Evolutionary conservation across 2,888 invertebrate genomes (phyloP), one percentile per base, ranked within the genome.

Genomic region (Cerceris ruficornis): DNA sequence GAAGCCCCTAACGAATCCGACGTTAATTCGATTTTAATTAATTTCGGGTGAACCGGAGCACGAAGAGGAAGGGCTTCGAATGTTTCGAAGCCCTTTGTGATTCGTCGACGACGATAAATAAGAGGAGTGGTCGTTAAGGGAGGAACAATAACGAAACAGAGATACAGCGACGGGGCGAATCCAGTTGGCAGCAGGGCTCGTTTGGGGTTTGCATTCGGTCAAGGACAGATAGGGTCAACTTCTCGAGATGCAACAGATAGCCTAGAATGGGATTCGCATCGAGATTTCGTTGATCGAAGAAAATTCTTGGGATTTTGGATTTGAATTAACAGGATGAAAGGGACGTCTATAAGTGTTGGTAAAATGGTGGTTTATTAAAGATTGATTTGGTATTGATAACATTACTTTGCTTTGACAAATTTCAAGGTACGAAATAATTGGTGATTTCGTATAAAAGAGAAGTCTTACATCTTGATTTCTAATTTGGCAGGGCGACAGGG

Each of bases 181-280:
- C 17, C 13, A 15, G 7, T 13, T 28, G 42, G 42, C 0, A 42
- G 42, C 0, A 42, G 42, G 42, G 28, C 28, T 28, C 28, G 28
- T 28, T 28, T 42, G 43, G 46, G 50, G 15, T 52, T 42, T 0
- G 8, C 14, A 14, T 55, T 73, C 69, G 77, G 79, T 58, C 79
- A 79, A 79, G 79, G 79, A 69, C 77, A 50, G 6, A 2, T 17
- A 49, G 69, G 79, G 77, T 79, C 79, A 78, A 77, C 62, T 77
- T 69, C 72, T 68, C 65, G 58, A 62, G 59, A 77, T 54, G 79
- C 79, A 79, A 79, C 79, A 79, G 79, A 79, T 79, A 72, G 65
- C 68, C 9, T 11, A 11, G 41, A 7, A 28, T 6, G 49, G 11
- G 4, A 28, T 9, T 15, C 46, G 39, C 60, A 14, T 49, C 58